Evolutionary conservation across 92 coral and sea anemone species (phyloP).

Genomic region (Bergia puertoricense): DNA sequence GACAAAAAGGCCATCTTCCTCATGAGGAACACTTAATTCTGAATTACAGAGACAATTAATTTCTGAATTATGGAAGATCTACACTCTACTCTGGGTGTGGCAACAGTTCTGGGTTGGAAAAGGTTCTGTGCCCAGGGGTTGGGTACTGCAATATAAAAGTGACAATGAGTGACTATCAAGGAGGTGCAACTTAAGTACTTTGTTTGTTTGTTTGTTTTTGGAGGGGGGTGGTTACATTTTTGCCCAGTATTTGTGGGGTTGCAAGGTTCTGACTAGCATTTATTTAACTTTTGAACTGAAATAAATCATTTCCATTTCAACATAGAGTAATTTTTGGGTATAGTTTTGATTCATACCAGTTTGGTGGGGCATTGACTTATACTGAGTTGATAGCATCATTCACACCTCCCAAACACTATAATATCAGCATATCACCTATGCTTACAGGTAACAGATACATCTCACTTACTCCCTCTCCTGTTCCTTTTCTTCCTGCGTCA

Average conservation of each 20-base stretch:
- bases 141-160: no score
- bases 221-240: no score
- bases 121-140: no score
- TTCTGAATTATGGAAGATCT: no score
- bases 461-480: conserved; percentile 77
- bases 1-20: not conserved
- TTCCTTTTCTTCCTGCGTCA: conserved; percentile 72
- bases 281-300: not conserved
- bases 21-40: not conserved
- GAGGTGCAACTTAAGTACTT: no score
- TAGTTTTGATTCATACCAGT: not conserved
- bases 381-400: not conserved
- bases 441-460: not conserved
- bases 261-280: not conserved
- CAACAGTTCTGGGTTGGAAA: no score
- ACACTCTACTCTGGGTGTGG: no score
- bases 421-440: not conserved
- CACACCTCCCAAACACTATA: not conserved
- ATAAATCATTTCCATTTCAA: not conserved
- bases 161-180: no score
- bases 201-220: no score
- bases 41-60: no score
- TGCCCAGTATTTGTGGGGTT: not conserved
- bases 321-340: not conserved
- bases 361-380: no score